Conservation (phyloP, 2,113 vertebrate species). For the Stegastes partitus region DNA sequence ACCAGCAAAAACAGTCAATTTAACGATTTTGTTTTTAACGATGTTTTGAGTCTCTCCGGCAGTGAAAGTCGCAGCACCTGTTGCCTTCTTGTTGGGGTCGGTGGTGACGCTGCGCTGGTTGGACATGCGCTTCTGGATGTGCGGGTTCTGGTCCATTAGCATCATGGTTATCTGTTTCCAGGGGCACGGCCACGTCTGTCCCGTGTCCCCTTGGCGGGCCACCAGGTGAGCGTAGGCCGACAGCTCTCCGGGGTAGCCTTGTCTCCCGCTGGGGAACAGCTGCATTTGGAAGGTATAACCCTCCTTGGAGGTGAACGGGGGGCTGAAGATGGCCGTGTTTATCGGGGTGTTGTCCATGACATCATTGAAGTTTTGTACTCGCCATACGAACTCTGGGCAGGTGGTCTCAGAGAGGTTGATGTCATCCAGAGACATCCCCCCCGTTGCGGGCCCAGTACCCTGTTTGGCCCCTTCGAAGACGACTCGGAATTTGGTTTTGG, state of each 20-base stretch:
- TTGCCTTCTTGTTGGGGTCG: constrained; percentile 79
- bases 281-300: constrained; percentile 92
- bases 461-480: constrained; percentile 88
- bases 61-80: constrained; percentile 73
- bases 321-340: constrained; percentile 82
- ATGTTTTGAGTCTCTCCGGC: background rate
- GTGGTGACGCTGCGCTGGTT: constrained; percentile 92
- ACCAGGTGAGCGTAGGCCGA: constrained; percentile 87
- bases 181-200: constrained; percentile 89
- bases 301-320: constrained; percentile 87
- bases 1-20: background rate
- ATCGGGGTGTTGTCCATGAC: constrained; percentile 78
- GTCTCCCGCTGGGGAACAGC: constrained; percentile 79
- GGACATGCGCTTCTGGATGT: constrained; percentile 91
- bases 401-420: constrained; percentile 93
- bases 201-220: constrained; percentile 85
- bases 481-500: constrained; percentile 88
- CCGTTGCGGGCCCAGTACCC: constrained; percentile 55
- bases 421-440: constrained; percentile 93
- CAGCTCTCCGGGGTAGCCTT: constrained; percentile 58
- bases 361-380: constrained; percentile 87
- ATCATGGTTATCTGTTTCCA: constrained; percentile 92
- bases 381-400: constrained; percentile 92
- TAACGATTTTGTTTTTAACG: background rate
- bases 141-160: constrained; percentile 92